These are phyloP conservation scores for Clepsis dumicolana DNA, from an alignment of 2,888 invertebrate genomes.

Conservation along the genomic window DNA sequence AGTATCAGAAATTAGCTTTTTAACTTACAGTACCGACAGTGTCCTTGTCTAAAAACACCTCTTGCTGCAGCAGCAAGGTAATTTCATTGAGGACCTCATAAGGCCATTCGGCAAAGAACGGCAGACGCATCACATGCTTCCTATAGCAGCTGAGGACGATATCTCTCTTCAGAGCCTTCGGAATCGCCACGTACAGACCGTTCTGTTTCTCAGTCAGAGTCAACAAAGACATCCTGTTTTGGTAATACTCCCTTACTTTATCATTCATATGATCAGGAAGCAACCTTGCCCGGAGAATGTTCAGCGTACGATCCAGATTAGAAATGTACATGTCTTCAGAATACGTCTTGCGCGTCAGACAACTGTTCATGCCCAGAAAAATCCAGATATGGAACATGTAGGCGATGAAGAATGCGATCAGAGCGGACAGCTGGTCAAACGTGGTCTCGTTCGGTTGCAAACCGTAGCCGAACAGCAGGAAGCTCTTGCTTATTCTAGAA, in stretches of 20 bases:
- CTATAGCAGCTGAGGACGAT: slow-evolving; percentile 46
- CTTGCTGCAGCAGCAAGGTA: slow-evolving; percentile 48
- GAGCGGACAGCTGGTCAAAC: slow-evolving; percentile 50
- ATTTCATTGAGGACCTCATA: slow-evolving; percentile 48
- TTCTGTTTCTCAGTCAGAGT: slow-evolving; percentile 48
- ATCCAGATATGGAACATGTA: slow-evolving; percentile 56
- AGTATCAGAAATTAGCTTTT: too few species aligned
- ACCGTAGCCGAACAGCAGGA: slow-evolving; percentile 54
- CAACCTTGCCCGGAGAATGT: slow-evolving; percentile 47
- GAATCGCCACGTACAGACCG: slow-evolving; percentile 48
- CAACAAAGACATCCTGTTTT: slow-evolving; percentile 47
- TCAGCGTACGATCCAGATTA: slow-evolving; percentile 42
- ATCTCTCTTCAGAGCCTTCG: slow-evolving; percentile 51
- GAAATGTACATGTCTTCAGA: slow-evolving; percentile 42
- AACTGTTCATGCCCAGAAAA: slow-evolving; percentile 52
- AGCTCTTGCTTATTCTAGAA: slow-evolving; percentile 52
- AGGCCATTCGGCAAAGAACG: slow-evolving; percentile 57
- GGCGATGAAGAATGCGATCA: slow-evolving; percentile 51
- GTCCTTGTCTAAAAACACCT: slow-evolving; percentile 52
- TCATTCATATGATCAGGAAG: slow-evolving; percentile 50
- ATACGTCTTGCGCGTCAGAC: slow-evolving; percentile 46
- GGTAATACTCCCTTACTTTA: slow-evolving; percentile 50
- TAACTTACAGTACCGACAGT: slow-evolving; percentile 53
- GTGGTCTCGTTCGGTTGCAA: slow-evolving; percentile 35
- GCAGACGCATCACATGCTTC: slow-evolving; percentile 48